Evolutionary conservation across 1,140 invertebrate species (phyloP).

Genomic region (Oncopeltus fasciatus): DNA sequence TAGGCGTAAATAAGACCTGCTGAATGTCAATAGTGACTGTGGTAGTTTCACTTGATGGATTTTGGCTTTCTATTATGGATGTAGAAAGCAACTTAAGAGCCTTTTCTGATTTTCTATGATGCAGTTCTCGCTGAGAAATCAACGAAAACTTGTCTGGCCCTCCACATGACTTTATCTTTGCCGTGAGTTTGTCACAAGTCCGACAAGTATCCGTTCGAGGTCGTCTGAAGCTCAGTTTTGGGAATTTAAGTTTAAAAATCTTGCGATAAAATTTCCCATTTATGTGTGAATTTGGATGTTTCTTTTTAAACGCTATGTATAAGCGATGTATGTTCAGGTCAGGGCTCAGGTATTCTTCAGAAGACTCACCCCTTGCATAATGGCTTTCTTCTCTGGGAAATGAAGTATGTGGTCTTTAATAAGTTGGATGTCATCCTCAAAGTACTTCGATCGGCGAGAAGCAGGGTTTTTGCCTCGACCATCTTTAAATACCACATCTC

Average conservation of each 20-base stretch:
- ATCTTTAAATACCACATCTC: no score
- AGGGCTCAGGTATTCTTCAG: not conserved
- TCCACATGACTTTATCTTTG: not conserved
- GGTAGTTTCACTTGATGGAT: not conserved
- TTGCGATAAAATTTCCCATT: not conserved
- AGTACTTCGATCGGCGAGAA: no score
- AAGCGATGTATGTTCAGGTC: not conserved
- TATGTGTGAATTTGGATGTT: not conserved
- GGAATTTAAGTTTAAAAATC: not conserved
- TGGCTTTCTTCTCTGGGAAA: not conserved
- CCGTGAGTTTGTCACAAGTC: not conserved
- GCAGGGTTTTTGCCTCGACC: no score
- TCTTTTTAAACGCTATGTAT: not conserved
- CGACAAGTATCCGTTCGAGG: not conserved
- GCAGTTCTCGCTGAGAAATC: not conserved
- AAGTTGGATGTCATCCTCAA: no score
- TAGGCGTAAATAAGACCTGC: not conserved
- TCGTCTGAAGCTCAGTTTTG: not conserved
- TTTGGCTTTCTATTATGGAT: not conserved
- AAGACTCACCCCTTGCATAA: not conserved
- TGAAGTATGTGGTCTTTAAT: no score
- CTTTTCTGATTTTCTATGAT: not conserved
- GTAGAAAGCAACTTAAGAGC: not conserved
- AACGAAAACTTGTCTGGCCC: not conserved
- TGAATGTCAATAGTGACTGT: not conserved